Base-by-base conservation (phyloP, 2,113 vertebrate genomes). In the Platichthys stellatus region DNA sequence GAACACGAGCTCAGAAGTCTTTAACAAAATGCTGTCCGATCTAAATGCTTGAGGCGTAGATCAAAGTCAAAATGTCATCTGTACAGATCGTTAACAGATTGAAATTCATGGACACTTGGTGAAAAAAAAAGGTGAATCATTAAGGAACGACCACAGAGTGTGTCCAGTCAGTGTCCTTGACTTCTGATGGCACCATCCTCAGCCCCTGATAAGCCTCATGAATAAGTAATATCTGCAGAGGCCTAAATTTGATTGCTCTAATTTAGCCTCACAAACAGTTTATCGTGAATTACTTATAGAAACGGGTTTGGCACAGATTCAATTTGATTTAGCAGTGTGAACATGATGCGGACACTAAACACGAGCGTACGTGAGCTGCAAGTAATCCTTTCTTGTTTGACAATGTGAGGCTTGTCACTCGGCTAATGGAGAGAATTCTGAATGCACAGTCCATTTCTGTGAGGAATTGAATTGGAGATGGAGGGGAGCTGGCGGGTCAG, bases 151-250 rank as follows among this genome's bases (percentile, higher is more conserved):
- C n/a, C 31, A 72, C 82, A 24, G 7, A 74, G 45, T 43, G 12
- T 28, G 56, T 51, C 63, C 31, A 59, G 75, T 67, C 47, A 63
- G n/a, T 73, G 63, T 87, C 69, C 67, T 82, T 72, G 76, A 70
- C 61, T 69, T 40, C 35, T 49, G 51, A 60, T 24, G 43, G 43
- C 58, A n/a, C 26, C 67, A 70, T 69, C 69, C 40, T 72, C 57
- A 75, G 73, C 65, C 74, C 81, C 40, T 83, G 40, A 83, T 80
- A 84, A 79, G 53, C 59, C 43, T 83, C 76, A 69, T 82, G 57
- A 53, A 84, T 88, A 74, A 72, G n/a, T 85, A 78, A 88, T 84
- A 59, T 17, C 51, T 59, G 47, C 2, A 54, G 73, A 83, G 61
- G 61, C 74, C 75, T n/a, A 74, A 35, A 69, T 78, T 58, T 47